Conservation (phyloP, 2,113 vertebrate genomes). For the Pachypanchax playfairii region DNA sequence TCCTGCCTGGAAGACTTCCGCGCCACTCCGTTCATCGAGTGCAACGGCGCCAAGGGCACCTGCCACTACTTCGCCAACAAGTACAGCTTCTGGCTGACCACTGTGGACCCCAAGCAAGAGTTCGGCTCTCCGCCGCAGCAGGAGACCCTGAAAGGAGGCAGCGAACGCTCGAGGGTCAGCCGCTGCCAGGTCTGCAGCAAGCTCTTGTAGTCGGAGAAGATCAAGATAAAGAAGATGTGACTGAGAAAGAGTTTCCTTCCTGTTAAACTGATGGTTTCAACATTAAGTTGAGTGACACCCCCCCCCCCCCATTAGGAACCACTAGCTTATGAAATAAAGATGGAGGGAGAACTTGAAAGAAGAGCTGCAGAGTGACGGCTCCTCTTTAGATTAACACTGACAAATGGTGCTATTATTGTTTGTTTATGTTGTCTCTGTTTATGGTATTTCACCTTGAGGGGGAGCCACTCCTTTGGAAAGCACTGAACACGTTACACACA, state of each 20-base stretch:
- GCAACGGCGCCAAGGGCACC: slow-evolving; percentile 88
- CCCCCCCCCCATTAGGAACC: slow-evolving; percentile 25
- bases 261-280: slow-evolving; percentile 23
- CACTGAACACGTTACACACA: slow-evolving; percentile 22
- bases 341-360: slow-evolving; percentile 35
- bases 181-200: slow-evolving; percentile 99
- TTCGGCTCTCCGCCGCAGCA: slow-evolving; percentile 78
- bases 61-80: slow-evolving; percentile 98
- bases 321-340: slow-evolving; percentile 19
- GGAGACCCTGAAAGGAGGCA: slow-evolving; percentile 88
- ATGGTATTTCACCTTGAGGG: slow-evolving; percentile 83
- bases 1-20: slow-evolving; percentile 97
- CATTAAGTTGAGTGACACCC: neutral
- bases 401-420: slow-evolving; percentile 86
- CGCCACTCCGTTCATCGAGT: slow-evolving; percentile 94
- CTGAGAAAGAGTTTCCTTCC: slow-evolving; percentile 47
- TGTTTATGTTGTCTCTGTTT: slow-evolving; percentile 50
- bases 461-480: slow-evolving; percentile 47
- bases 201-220: slow-evolving; percentile 81
- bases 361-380: slow-evolving; percentile 30
- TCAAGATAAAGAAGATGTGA: slow-evolving; percentile 40
- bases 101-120: slow-evolving; percentile 82
- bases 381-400: slow-evolving; percentile 69
- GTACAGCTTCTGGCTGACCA: slow-evolving; percentile 97
- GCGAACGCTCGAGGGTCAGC: slow-evolving; percentile 87